These are phyloP conservation scores for Dryobates pubescens DNA, from an alignment of 2,797 vertebrate genomes.

Conservation along the genomic window DNA sequence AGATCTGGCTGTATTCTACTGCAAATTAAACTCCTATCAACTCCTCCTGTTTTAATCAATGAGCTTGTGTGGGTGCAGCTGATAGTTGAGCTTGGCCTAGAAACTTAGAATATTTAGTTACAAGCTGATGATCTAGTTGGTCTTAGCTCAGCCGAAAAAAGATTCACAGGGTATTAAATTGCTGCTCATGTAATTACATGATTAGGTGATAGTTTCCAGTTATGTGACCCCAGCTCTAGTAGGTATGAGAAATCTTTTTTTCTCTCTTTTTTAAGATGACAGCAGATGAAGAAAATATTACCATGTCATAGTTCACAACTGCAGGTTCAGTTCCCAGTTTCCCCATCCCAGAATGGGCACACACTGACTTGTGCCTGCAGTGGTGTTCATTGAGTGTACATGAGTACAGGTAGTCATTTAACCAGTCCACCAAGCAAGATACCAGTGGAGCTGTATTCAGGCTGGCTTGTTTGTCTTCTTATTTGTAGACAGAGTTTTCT, in stretches of 20 bases:
- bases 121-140: not conserved
- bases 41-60: not conserved
- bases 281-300: not conserved
- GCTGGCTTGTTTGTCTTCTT: not conserved
- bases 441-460: not conserved
- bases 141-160: slow-evolving; percentile 1
- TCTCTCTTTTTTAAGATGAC: not conserved
- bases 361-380: not conserved
- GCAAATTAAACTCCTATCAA: not conserved
- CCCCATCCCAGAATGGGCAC: not conserved
- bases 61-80: not conserved
- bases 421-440: accelerated
- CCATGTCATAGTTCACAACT: not conserved
- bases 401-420: not conserved
- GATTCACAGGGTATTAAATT: slow-evolving; percentile 25
- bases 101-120: slow-evolving; percentile 2
- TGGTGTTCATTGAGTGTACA: accelerated
- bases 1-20: not conserved
- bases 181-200: not conserved
- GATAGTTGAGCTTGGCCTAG: not conserved
- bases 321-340: not conserved
- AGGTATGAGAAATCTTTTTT: not conserved
- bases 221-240: not conserved
- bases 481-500: not conserved
- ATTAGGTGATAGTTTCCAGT: not conserved